Evolutionary conservation across 2,797 vertebrate species (phyloP), one percentile per base, ranked within the genome.

Genomic region (Protonibea diacanthus): DNA sequence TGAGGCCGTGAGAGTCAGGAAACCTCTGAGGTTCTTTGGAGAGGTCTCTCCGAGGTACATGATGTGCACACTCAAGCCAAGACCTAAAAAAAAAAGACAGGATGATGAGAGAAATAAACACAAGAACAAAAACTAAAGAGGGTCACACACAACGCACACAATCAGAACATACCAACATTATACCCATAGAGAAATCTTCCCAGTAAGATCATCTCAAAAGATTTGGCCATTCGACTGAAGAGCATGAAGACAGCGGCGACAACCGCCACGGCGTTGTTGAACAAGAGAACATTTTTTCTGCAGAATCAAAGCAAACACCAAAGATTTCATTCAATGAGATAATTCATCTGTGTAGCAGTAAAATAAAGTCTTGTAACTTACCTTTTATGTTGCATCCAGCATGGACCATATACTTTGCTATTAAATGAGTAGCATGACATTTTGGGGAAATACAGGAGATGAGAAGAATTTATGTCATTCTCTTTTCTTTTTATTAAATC

Each of bases 121-220:
- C 33, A 38, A 38, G 33, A 38, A 38, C 33, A 38, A 38, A 9
- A 38, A 8, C 33, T 38, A 38, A 38, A 38, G 33, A 38, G 33
- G 33, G 62, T 12, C n/a, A 60, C 6, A 51, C 5, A 73, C 12
- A 44, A 44, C 47, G 15, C 25, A 55, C 3, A 64, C 20, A 4
- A n/a, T 29, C 21, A 25, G 29, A 33, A 62, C 88, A 81, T 95
- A 96, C 96, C 96, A 83, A 87, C 88, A 85, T 94, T 94, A 44
- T 95, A 89, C 79, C 96, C 96, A 27, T 94, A 94, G 69, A 94
- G 76, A 40, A 96, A 87, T 71, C 96, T 88, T 52, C 94, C 96
- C 79, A 93, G 55, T 3, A 96, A 67, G 75, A 97, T 93, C 94
- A 96, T 96, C 90, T 96, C 95, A 85, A 95, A 96, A 20, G 94